Conservation (phyloP, 2,888 invertebrate species). For the Brachylomia viminalis region DNA sequence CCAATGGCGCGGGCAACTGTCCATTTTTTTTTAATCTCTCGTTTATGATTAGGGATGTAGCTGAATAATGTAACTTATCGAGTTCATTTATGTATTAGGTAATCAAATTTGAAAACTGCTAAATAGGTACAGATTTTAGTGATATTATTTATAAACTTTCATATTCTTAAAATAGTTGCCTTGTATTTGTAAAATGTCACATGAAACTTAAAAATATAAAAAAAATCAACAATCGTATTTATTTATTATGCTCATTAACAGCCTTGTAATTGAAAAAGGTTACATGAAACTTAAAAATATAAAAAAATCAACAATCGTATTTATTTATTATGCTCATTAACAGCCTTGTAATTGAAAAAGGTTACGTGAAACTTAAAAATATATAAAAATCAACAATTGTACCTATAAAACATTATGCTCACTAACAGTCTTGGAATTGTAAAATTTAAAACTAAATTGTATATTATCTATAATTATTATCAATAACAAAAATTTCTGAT, state of each 20-base stretch:
- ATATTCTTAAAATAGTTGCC: slow-evolving; percentile 23
- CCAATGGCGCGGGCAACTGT: slow-evolving; percentile 39
- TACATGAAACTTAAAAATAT: slow-evolving; percentile 34
- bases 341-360: slow-evolving; percentile 29
- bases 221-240: slow-evolving; percentile 28
- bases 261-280: slow-evolving; percentile 20
- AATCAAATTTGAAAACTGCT: slow-evolving; percentile 28
- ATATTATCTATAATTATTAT: slow-evolving; percentile 24
- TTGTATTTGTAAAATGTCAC: slow-evolving; percentile 5
- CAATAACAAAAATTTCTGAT: slow-evolving; percentile 25
- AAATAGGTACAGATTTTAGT: slow-evolving; percentile 28
- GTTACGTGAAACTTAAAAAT: slow-evolving; percentile 33
- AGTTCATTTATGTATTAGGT: slow-evolving; percentile 30
- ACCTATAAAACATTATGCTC: not conserved
- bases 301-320: slow-evolving; percentile 25
- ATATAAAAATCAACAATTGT: slow-evolving; percentile 24
- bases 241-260: slow-evolving; percentile 25
- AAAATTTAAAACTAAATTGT: slow-evolving; percentile 26
- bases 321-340: slow-evolving; percentile 17
- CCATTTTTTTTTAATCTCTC: slow-evolving; percentile 42
- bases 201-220: slow-evolving; percentile 29
- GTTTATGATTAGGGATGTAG: slow-evolving; percentile 42
- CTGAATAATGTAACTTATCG: slow-evolving; percentile 37
- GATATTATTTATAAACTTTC: slow-evolving; percentile 29
- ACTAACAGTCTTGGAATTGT: slow-evolving; percentile 8